Percentiles rank a stretch among this genome's conserved stretches.
phyloP scores from a whole-genome alignment of 2,113 vertebrate genomes.

The Scomber colias region DNA sequence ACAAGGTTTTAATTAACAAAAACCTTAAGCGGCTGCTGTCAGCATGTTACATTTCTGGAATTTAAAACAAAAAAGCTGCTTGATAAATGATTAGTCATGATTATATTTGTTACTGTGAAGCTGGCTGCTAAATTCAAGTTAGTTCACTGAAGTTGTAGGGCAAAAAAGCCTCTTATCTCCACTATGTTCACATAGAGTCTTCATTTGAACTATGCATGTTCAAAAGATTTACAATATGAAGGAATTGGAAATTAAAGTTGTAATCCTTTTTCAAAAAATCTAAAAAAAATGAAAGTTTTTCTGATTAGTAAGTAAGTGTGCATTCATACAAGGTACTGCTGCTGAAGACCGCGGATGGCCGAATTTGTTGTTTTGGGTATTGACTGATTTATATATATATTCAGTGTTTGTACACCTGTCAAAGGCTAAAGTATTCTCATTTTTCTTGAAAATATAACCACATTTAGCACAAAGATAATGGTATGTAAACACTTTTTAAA shows the following conservation, averaged over 20 bases:
- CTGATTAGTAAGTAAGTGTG: neutral
- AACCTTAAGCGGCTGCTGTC: too few relatives aligned
- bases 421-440: slow-evolving; percentile 1
- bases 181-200: neutral
- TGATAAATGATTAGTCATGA: too few relatives aligned
- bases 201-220: neutral
- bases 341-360: neutral
- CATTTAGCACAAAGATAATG: neutral
- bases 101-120: neutral
- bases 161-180: neutral
- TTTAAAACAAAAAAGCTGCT: neutral
- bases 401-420: slow-evolving; percentile 22
- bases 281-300: neutral
- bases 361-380: neutral
- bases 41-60: too few relatives aligned
- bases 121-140: slow-evolving; percentile 2
- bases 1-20: too few relatives aligned
- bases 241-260: neutral
- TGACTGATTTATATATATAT: neutral
- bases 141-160: neutral
- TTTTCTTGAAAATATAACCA: neutral
- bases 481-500: slow-evolving; percentile 48
- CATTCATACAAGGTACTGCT: neutral
- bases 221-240: neutral
- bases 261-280: neutral